Evolutionary conservation across 2,797 vertebrate genomes (phyloP), one percentile per base, ranked within the genome.

Genomic region (Artibeus jamaicensis): DNA sequence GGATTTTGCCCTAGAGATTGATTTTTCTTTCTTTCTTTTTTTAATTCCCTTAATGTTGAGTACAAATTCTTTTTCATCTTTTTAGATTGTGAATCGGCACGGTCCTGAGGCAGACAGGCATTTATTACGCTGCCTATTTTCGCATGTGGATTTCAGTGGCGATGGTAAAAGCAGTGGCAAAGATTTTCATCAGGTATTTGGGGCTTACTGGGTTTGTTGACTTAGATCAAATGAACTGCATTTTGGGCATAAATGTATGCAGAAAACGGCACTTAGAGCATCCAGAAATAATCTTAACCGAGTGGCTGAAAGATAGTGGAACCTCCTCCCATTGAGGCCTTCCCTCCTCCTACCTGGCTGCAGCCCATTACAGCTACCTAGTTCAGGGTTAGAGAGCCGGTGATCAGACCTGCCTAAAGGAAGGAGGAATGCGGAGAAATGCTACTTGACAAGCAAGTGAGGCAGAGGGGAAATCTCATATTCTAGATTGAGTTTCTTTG

Each of bases 81-180:
- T 97, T 67, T 95, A 99, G 99, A 99, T 99, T 99, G 99, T 99
- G 98, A 99, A 99, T 99, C 99, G 99, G 99, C 99, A 99, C 99
- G 99, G 99, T 98, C 99, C 99, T 97, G 99, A 99, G 99, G 99
- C 99, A 99, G 99, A 99, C 99, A 99, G 99, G 99, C 99, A 99
- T 99, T 99, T 99, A 98, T 98, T 99, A 99, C 99, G 99, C 99
- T 99, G 99, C 99, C 99, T 99, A 99, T 99, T 99, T 99, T 99
- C 99, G 96, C 99, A 99, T 99, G 99, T 99, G 99, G 99, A 99
- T 99, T 99, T 99, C 98, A 99, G 99, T 99, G 99, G 99, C 99
- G 99, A 99, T 99, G 99, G 99, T 99, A 99, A 99, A 99, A 99
- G 99, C 98, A 99, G 99, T 98, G 99, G 99, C 98, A 99, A 99